Evolutionary conservation across 2,113 vertebrate species (phyloP), one percentile per base, ranked within the genome.

Genomic region (Donacobius atricapilla): DNA sequence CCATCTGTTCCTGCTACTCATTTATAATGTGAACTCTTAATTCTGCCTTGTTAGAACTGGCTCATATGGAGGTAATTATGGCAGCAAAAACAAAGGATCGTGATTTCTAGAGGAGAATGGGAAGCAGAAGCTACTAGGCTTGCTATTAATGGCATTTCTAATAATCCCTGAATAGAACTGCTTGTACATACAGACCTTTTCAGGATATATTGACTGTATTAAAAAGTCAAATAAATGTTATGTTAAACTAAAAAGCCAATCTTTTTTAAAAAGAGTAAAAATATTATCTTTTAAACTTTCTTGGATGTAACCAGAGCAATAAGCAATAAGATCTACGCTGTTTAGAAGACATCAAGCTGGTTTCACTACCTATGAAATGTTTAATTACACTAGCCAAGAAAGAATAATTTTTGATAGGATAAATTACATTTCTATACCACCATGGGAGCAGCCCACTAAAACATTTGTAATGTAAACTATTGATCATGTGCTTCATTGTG

Each of bases 1-100:
- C 93, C 94, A 94, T 97, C 91, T 96, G 96, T 30, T 95, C 94
- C 81, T 69, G 89, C 73, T 96, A 87, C 57, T 95, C 91, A 91
- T 87, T 92, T 94, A 60, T 71, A 82, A 92, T 2, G 47, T 40
- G 70, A 95, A 85, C 61, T 92, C 68, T 84, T 91, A 94, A 95
- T 93, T 92, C 51, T 87, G 80, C 72, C 56, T 90, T 82, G 77
- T 89, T 91, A 95, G 48, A 96, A 76, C 65, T 53, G 87, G 56
- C 65, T 95, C 31, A 60, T 64, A 64, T 53, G 65, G 69, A 95
- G 77, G 57, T 61, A 95, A 93, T 95, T 93, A 89, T 84, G 80
- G 82, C 93, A 89, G 94, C 61, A 91, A 79, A 95, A 96, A 75
- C 87, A 93, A 95, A 91, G 44, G 69, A 79, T 68, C 10, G 0